Conservation (phyloP, 2,113 vertebrate genomes). For the Tragelaphus strepsiceros region DNA sequence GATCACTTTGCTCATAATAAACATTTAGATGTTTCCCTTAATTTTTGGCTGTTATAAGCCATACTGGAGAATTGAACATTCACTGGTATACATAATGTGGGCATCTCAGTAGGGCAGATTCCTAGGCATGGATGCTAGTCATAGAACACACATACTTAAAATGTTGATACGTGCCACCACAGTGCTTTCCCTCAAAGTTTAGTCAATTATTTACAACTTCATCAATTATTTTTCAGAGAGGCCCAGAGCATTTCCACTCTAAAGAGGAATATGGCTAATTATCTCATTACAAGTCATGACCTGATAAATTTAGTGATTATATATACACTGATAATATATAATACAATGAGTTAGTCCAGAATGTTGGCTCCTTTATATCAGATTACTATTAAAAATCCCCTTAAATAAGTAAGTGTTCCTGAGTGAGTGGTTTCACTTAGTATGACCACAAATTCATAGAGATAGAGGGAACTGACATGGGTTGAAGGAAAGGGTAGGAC, state of each 20-base stretch:
- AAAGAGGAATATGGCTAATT: neutral
- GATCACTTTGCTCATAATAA: neutral
- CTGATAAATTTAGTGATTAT: neutral
- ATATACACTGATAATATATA: neutral
- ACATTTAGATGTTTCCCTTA: neutral
- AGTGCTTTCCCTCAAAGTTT: neutral
- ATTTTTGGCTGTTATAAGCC: neutral
- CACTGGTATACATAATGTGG: neutral
- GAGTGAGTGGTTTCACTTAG: neutral
- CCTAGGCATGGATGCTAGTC: neutral
- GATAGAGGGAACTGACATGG: neutral
- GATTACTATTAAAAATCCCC: neutral
- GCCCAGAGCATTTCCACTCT: neutral
- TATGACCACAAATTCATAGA: neutral
- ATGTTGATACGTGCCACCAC: neutral
- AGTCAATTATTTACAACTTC: neutral
- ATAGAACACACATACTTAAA: neutral
- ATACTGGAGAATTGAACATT: neutral
- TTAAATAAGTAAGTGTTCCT: neutral
- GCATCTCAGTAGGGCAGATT: neutral
- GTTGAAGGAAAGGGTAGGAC: neutral
- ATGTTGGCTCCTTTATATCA: neutral
- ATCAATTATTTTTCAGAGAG: neutral
- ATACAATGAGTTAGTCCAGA: neutral
- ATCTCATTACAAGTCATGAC: neutral